Conservation (phyloP, 1,140 invertebrate genomes). For the Potamilus streckersoni region DNA sequence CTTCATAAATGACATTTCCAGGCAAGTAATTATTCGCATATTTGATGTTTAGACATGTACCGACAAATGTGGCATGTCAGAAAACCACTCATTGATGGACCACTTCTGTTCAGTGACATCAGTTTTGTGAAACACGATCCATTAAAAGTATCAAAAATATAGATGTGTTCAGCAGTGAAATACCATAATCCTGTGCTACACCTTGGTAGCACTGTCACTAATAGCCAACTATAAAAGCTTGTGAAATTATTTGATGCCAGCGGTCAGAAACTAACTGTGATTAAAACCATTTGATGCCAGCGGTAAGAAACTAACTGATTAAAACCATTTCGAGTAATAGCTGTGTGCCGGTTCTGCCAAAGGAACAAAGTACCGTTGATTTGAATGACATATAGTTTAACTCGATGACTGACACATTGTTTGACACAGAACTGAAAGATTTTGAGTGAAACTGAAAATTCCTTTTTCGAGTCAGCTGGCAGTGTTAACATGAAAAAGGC, state of each 20-base stretch:
- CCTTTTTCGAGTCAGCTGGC: not conserved
- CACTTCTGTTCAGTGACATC: conserved; percentile 24
- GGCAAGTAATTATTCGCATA: conserved; percentile 11
- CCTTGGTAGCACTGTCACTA: conserved; percentile 2
- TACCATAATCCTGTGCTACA: conserved; percentile 18
- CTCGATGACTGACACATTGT: too few species aligned
- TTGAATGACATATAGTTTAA: conserved; percentile 20
- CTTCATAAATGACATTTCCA: conserved; percentile 15
- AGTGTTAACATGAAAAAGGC: not conserved
- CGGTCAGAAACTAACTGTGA: conserved; percentile 14
- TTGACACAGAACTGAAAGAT: too few species aligned
- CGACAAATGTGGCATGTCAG: conserved; percentile 23
- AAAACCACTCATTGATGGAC: conserved; percentile 24
- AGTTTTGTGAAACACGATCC: conserved; percentile 29
- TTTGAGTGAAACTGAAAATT: conserved; percentile 5
- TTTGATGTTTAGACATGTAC: conserved; percentile 18
- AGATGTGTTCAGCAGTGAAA: conserved; percentile 21
- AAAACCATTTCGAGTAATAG: too few species aligned
- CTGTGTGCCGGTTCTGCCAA: conserved; percentile 17
- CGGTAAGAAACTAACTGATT: too few species aligned
- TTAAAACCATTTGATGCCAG: conserved; percentile 14
- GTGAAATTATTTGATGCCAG: conserved; percentile 14
- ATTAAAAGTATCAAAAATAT: conserved; percentile 16
- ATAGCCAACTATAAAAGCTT: conserved; percentile 6
- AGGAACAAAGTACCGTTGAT: conserved; percentile 6